Evolutionary conservation across 30 jellyfish, hydroid and myxozoan species (phyloP), one percentile per base, ranked within the genome.

Genomic region (Morbakka virulenta): DNA sequence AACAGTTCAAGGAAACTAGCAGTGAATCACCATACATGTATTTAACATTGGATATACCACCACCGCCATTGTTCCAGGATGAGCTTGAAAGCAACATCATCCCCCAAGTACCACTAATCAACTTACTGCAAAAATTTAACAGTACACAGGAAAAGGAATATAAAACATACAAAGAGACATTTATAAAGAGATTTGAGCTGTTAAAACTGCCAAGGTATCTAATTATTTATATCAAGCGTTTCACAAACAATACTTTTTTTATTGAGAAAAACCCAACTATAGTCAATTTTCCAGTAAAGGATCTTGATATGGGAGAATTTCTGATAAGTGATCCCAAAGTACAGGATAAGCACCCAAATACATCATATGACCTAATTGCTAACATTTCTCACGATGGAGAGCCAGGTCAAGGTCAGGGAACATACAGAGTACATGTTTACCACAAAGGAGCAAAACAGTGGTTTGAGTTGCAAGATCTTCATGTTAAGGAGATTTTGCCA

Each of bases 361-460:
- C 96, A 50, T 76, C 81, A 1, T 91, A 91, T 49, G 98, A 91
- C 31, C 67, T 91, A 30, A 86, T 91, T 32, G 96, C 98, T 9
- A 91, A 91, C 66, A 84, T 91, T 0, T 72, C 98, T 14, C 98
- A 91, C 32, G 96, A 83, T 13, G 98, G 98, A 25, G 95, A 81
- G 64, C 96, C 95, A 41, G 95, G 95, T 80, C 62, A 4, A 4
- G 14, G 4, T 27, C 12, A 91, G 34, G 98, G 98, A 61, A 91
- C 85, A 35, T 94, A 88, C 67, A 85, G 74, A 61, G 93, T 94
- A 9, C 97, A 94, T 72, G 94, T 94, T n/a, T 57, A 35, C 22
- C 99, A 94, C 95, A 94, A 93, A 93, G 98, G 98, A 12, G 89
- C 87, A 50, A 85, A 84, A 24, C 95, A 94, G 36, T 94, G 99